Conservation (phyloP, 2,888 invertebrate species). For the Agrotis puta region DNA sequence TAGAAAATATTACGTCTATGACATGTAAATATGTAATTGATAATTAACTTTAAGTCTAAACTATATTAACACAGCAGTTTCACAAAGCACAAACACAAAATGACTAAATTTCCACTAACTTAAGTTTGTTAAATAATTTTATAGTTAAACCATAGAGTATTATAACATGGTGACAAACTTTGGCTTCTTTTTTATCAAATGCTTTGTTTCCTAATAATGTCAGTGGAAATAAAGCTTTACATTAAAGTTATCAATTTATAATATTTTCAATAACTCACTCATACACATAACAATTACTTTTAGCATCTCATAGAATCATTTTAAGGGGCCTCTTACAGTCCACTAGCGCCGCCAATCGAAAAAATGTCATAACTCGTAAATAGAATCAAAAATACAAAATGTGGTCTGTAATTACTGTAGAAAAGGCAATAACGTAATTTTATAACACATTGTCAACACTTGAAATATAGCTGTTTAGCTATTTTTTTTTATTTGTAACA, state of each 20-base stretch:
- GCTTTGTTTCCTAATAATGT: conserved; percentile 29
- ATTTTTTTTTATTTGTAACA: too few species aligned
- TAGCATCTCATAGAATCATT: conserved; percentile 54
- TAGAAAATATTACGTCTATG: conserved; percentile 69
- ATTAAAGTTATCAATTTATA: conserved; percentile 48
- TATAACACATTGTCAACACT: too few species aligned
- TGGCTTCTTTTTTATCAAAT: conserved; percentile 46
- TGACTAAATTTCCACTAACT: conserved; percentile 61
- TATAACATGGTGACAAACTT: conserved; percentile 48
- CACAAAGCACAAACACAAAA: conserved; percentile 65
- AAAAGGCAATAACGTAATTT: too few species aligned
- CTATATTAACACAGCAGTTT: conserved; percentile 66
- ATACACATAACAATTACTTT: conserved; percentile 47
- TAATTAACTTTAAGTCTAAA: conserved; percentile 62
- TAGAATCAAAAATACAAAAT: too few species aligned
- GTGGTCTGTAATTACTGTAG: too few species aligned
- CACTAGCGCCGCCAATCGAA: too few species aligned
- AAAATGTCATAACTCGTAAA: too few species aligned
- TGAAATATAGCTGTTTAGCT: too few species aligned
- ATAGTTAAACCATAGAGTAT: conserved; percentile 47
- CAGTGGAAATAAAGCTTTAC: conserved; percentile 55
- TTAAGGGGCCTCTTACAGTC: too few species aligned
- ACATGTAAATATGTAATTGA: conserved; percentile 66
- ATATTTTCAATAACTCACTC: conserved; percentile 50
- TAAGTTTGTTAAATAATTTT: conserved; percentile 28